Evolutionary conservation across 1,140 invertebrate species (phyloP).

Genomic region (Zelostemma sp.): DNA sequence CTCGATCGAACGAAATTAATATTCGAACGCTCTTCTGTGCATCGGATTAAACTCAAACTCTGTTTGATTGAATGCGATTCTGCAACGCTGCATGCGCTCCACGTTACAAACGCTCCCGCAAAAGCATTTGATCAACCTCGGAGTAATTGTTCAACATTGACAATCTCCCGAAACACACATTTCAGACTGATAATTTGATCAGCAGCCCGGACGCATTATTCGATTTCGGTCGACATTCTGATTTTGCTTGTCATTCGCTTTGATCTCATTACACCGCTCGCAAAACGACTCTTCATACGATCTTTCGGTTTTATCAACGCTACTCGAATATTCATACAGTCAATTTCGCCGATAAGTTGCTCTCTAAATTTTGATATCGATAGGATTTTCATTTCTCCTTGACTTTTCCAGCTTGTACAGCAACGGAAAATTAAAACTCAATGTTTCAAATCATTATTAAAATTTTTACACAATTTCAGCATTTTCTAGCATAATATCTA

Average conservation of each 20-base stretch:
- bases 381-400: too few species aligned
- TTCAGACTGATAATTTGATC: slow-evolving; percentile 50
- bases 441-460: too few species aligned
- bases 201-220: slow-evolving; percentile 44
- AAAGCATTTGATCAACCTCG: slow-evolving; percentile 50
- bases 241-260: slow-evolving; percentile 43
- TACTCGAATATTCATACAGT: background rate
- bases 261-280: slow-evolving; percentile 35
- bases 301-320: slow-evolving; percentile 27
- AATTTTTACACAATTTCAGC: too few species aligned
- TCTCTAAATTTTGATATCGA: background rate
- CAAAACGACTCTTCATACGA: slow-evolving; percentile 21
- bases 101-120: slow-evolving; percentile 43
- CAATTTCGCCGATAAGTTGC: background rate
- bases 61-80: slow-evolving; percentile 46
- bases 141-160: slow-evolving; percentile 49
- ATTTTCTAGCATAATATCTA: too few species aligned
- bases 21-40: slow-evolving; percentile 39
- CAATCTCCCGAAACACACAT: slow-evolving; percentile 48
- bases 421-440: too few species aligned
- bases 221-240: slow-evolving; percentile 40
- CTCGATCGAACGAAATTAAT: slow-evolving; percentile 40
- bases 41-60: slow-evolving; percentile 45
- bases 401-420: background rate
- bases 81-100: slow-evolving; percentile 26